These are phyloP conservation scores for Silurus lanzhouensis DNA, from an alignment of 2,797 vertebrate species.

Conservation along the genomic window DNA sequence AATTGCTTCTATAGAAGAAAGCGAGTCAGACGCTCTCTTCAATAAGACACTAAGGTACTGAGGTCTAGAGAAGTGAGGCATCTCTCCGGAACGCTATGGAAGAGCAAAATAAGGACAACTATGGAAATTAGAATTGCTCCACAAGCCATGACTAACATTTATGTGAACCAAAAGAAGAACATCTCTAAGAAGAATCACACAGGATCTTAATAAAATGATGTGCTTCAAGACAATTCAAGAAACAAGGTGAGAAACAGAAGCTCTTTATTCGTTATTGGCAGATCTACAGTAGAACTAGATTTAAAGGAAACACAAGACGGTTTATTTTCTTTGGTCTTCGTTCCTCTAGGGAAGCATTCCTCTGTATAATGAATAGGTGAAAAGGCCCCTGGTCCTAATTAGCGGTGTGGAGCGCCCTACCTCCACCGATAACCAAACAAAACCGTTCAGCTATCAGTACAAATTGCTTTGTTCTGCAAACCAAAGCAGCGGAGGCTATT, in stretches of 20 bases:
- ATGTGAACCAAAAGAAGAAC: not conserved
- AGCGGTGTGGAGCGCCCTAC: constrained; percentile 2
- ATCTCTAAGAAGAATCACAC: not conserved
- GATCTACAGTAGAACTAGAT: not conserved
- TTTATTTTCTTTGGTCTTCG: constrained; percentile 2
- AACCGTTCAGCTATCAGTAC: constrained; percentile 42
- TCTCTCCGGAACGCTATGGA: not conserved
- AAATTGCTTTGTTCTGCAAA: constrained; percentile 34
- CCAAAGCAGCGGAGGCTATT: constrained; percentile 35
- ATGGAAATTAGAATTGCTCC: not conserved
- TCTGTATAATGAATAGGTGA: constrained; percentile 16
- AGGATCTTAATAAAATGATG: not conserved
- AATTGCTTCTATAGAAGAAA: not conserved
- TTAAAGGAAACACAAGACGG: not conserved
- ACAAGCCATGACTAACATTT: not conserved
- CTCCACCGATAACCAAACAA: constrained; percentile 18
- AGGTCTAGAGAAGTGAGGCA: not conserved
- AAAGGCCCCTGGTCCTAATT: constrained; percentile 34
- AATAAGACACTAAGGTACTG: not conserved
- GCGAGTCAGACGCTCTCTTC: not conserved
- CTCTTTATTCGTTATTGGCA: not conserved
- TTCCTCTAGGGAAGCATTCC: constrained; percentile 19
- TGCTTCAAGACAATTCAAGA: not conserved
- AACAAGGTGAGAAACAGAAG: not conserved
- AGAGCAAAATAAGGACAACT: not conserved